Conservation (phyloP, 2,888 invertebrate species). For the Clusia tigrina region DNA sequence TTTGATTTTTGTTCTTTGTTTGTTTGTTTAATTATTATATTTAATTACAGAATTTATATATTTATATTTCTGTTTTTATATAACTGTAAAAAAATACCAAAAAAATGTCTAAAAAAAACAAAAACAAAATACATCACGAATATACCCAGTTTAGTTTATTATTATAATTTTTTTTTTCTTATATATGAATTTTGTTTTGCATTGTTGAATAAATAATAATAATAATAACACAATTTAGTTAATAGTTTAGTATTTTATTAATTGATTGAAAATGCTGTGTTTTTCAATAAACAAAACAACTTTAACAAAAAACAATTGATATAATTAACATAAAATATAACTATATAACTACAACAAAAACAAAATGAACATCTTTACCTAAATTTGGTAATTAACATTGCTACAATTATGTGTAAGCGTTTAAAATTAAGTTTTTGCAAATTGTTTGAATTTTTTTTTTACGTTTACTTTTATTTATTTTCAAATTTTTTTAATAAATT, state of each 20-base stretch:
- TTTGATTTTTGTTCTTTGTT: no score
- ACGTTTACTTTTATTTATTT: no score
- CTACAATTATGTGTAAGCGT: slow-evolving; percentile 19
- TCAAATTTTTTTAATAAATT: no score
- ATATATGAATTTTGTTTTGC: background rate
- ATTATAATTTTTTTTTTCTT: slow-evolving; percentile 43
- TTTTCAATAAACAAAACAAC: slow-evolving; percentile 57
- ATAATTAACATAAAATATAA: slow-evolving; percentile 32
- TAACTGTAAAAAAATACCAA: slow-evolving; percentile 9
- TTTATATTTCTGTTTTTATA: slow-evolving; percentile 23
- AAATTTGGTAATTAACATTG: slow-evolving; percentile 56
- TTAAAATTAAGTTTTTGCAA: slow-evolving; percentile 21
- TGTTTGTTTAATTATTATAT: slow-evolving; percentile 19
- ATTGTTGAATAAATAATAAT: no score
- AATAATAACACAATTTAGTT: background rate
- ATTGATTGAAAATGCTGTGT: slow-evolving; percentile 57
- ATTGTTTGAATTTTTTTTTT: slow-evolving; percentile 18
- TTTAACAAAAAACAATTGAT: slow-evolving; percentile 29
- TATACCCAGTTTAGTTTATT: slow-evolving; percentile 40
- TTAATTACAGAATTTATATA: slow-evolving; percentile 8
- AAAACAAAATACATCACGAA: slow-evolving; percentile 3
- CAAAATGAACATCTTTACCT: slow-evolving; percentile 54
- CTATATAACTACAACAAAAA: slow-evolving; percentile 30
- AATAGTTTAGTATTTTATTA: background rate
- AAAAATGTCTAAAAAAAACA: background rate